Percentiles rank a stretch among this genome's conserved stretches.
Conservation (phyloP, 2,888 invertebrate genomes). For the Sphaeridia pumilis region DNA sequence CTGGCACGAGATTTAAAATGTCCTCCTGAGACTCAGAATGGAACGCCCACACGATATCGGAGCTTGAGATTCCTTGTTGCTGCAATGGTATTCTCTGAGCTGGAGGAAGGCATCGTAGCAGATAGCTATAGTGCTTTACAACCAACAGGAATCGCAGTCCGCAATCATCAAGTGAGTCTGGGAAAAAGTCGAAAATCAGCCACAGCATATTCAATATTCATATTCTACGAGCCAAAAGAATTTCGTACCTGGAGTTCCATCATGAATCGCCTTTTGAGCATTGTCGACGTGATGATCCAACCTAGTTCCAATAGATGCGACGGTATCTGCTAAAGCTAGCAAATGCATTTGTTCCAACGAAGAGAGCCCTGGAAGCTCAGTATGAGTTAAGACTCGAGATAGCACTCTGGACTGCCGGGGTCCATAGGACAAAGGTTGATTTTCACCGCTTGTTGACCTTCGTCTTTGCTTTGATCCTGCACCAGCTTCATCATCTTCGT, state of each 20-base stretch:
- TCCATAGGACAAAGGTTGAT: constrained; percentile 32
- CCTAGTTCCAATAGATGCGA: constrained; percentile 53
- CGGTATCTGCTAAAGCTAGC: constrained; percentile 94
- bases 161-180: constrained; percentile 88
- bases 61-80: constrained; percentile 71
- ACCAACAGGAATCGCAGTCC: constrained; percentile 90
- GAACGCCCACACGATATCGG: constrained; percentile 96
- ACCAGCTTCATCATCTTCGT: constrained; percentile 52
- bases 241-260: constrained; percentile 36
- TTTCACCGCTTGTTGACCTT: constrained; percentile 45
- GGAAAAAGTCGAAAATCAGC: neutral
- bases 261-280: constrained; percentile 23
- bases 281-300: constrained; percentile 28
- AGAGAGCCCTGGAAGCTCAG: constrained; percentile 83
- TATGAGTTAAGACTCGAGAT: constrained; percentile 84
- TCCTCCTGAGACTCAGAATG: constrained; percentile 98
- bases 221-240: too few relatives aligned
- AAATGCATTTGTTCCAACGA: constrained; percentile 99
- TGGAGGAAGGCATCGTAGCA: constrained; percentile 82
- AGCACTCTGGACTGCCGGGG: constrained; percentile 54
- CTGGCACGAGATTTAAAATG: constrained; percentile 75
- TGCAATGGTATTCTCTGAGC: constrained; percentile 76
- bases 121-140: constrained; percentile 94
- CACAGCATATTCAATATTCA: neutral
- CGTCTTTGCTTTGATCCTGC: constrained; percentile 44